Conservation (phyloP, 2,797 vertebrate species). For the Malurus leucopterus region DNA sequence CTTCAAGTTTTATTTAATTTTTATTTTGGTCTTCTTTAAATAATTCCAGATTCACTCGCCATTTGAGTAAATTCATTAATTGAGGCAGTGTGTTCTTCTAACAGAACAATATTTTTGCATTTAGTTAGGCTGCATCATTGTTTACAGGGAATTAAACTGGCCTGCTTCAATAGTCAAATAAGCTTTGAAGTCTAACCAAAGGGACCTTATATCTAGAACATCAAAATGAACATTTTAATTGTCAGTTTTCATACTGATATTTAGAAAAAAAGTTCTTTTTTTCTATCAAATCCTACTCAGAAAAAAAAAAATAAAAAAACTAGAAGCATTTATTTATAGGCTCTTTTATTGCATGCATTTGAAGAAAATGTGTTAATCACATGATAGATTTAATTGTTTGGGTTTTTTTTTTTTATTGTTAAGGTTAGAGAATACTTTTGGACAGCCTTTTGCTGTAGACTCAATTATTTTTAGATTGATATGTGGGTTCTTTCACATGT, state of each 20-base stretch:
- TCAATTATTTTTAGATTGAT: background rate
- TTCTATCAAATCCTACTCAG: background rate
- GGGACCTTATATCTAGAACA: background rate
- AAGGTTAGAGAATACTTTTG: background rate
- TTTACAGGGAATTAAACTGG: background rate
- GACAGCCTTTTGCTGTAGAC: background rate
- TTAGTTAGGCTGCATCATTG: background rate
- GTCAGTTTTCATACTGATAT: background rate
- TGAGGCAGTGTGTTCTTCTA: background rate
- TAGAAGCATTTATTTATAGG: background rate
- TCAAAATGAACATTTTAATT: background rate
- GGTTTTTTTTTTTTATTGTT: fast-evolving
- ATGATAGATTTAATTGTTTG: background rate
- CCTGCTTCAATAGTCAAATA: background rate
- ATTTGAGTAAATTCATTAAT: background rate
- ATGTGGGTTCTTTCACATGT: background rate
- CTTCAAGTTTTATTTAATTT: background rate
- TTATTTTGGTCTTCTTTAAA: background rate
- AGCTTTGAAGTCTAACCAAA: background rate
- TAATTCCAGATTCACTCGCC: background rate
- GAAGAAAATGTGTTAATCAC: background rate
- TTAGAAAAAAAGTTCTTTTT: background rate
- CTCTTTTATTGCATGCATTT: background rate
- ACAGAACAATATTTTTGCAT: background rate
- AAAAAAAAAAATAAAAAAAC: background rate